Conservation (phyloP, 2,888 invertebrate genomes). For the Megastigmus dorsalis region DNA sequence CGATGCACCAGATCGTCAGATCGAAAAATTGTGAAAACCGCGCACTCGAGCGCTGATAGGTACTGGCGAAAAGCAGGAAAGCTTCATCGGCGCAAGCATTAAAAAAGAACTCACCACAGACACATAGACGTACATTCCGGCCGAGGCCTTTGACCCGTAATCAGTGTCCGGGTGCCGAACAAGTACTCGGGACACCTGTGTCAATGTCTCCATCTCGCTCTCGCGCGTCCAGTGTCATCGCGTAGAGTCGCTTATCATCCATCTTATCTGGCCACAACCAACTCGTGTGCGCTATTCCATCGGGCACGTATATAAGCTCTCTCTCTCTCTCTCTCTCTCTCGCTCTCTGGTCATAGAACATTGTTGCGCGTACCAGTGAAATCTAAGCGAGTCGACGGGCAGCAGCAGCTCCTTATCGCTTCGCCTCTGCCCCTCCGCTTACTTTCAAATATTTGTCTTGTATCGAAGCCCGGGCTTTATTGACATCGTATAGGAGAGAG, state of each 20-base stretch:
- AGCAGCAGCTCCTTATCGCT: slow-evolving; percentile 38
- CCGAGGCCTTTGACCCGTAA: slow-evolving; percentile 66
- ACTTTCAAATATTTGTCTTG: slow-evolving; percentile 46
- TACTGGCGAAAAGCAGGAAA: not conserved
- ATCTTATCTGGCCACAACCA: too few species aligned
- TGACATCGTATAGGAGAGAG: not conserved
- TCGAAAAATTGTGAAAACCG: too few species aligned
- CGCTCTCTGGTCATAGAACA: not conserved
- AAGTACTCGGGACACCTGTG: slow-evolving; percentile 27
- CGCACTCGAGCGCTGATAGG: too few species aligned
- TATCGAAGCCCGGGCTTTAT: not conserved
- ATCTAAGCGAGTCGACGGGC: not conserved
- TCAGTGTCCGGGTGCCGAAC: slow-evolving; percentile 58
- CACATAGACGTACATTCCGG: too few species aligned
- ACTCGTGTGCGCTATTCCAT: too few species aligned
- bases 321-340: not conserved
- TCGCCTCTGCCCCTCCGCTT: not conserved
- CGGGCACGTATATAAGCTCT: not conserved
- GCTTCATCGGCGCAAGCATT: not conserved
- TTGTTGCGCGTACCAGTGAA: not conserved
- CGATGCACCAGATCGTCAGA: not conserved
- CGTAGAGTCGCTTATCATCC: slow-evolving; percentile 23
- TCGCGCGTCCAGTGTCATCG: not conserved
- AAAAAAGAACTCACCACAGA: too few species aligned
- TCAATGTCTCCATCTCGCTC: not conserved